Percentiles rank a stretch among this genome's conserved stretches.
Evolutionary conservation across 1,140 invertebrate species (phyloP).

Genomic region (Ericerus pela): DNA sequence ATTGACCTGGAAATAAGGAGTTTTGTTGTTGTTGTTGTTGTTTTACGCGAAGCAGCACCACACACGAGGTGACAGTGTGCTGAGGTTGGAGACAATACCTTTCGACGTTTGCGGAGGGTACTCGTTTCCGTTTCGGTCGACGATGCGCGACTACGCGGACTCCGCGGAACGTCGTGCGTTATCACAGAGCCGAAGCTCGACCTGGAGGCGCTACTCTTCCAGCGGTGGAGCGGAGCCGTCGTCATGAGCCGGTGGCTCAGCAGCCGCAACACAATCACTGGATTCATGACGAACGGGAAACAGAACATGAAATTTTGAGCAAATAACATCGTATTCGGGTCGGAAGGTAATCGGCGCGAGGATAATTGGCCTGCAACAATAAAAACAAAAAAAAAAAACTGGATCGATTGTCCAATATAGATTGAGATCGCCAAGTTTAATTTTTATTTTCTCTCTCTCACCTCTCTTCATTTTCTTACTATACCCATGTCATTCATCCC

Average conservation of each 20-base stretch:
- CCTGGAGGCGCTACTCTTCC: slow-evolving; percentile 35
- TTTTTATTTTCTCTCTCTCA: no score
- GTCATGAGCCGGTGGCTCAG: slow-evolving; percentile 41
- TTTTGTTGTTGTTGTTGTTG: background rate
- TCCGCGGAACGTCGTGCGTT: slow-evolving; percentile 26
- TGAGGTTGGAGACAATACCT: background rate
- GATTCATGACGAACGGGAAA: slow-evolving; percentile 40
- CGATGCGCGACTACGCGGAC: slow-evolving; percentile 30
- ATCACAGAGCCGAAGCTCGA: slow-evolving; percentile 30
- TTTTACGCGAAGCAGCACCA: background rate
- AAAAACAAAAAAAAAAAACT: background rate
- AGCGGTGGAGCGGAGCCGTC: slow-evolving; percentile 33
- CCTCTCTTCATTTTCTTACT: no score
- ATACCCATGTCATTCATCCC: no score
- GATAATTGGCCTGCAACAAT: slow-evolving; percentile 1
- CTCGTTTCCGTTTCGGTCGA: slow-evolving; percentile 33
- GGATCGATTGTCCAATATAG: background rate
- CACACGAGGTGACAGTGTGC: background rate
- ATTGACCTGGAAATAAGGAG: slow-evolving; percentile 26
- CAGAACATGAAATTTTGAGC: slow-evolving; percentile 33
- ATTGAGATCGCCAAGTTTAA: no score
- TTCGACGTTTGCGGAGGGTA: slow-evolving; percentile 28
- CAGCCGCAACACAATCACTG: slow-evolving; percentile 42
- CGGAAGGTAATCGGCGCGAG: slow-evolving; percentile 18
- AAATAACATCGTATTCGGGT: slow-evolving; percentile 25